Evolutionary conservation across 2,113 vertebrate species (phyloP).

Genomic region (Eidolon helvum): DNA sequence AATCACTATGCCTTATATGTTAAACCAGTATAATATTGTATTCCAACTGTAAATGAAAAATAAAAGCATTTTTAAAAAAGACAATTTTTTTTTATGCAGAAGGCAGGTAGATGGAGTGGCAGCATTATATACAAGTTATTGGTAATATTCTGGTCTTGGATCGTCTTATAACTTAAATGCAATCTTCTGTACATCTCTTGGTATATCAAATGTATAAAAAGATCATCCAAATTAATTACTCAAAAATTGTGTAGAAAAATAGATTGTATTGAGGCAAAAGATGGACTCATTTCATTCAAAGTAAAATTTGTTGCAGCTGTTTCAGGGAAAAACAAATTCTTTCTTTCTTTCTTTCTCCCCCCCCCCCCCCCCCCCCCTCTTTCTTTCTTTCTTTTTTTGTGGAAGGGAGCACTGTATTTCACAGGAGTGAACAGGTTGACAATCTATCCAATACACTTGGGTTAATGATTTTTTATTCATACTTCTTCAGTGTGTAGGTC

Average conservation of each 20-base stretch:
- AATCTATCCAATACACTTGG: not conserved
- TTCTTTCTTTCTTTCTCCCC: not conserved
- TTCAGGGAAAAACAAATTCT: not conserved
- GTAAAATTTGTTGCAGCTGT: not conserved
- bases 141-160: not conserved
- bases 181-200: not conserved
- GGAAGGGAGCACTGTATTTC: not conserved
- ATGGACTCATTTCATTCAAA: constrained; percentile 24
- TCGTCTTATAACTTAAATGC: constrained; percentile 21
- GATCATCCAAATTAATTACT: not conserved
- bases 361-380: too few species aligned
- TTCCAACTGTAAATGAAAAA: too few species aligned
- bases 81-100: not conserved
- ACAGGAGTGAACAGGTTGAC: not conserved
- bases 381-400: not conserved
- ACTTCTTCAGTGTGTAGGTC: not conserved
- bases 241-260: not conserved
- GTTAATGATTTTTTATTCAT: not conserved
- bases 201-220: constrained; percentile 21
- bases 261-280: constrained; percentile 11
- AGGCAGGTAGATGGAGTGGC: not conserved
- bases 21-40: too few species aligned
- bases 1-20: too few species aligned
- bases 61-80: too few species aligned
- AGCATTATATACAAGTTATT: not conserved